These are phyloP conservation scores for Megastigmus dorsalis DNA, from an alignment of 2,888 invertebrate species.

Conservation along the genomic window DNA sequence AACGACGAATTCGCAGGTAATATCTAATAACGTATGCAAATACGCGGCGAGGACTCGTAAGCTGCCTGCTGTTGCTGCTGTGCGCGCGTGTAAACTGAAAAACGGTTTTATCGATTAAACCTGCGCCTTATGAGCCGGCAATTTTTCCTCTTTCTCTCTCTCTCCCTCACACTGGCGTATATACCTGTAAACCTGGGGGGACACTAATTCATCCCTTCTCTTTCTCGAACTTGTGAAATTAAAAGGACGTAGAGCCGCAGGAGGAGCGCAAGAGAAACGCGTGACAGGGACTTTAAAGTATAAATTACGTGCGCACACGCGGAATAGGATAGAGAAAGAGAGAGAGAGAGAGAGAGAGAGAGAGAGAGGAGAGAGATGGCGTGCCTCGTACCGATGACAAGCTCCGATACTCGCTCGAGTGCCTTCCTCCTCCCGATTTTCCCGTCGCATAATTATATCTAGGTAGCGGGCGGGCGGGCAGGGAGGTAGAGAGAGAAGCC, in stretches of 20 bases:
- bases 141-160: constrained; percentile 9
- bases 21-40: too few species aligned
- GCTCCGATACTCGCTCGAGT: constrained; percentile 50
- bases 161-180: too few species aligned
- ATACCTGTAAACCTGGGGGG: not conserved
- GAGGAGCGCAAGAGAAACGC: constrained; percentile 56
- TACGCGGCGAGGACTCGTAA: not conserved
- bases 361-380: constrained; percentile 24
- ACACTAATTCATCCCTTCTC: constrained; percentile 26
- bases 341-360: constrained; percentile 37
- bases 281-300: constrained; percentile 68
- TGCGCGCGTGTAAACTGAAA: not conserved
- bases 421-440: constrained; percentile 34
- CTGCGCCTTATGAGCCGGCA: not conserved
- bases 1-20: too few species aligned
- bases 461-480: not conserved
- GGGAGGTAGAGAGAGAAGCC: not conserved
- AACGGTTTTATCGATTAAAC: constrained; percentile 39
- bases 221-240: constrained; percentile 42
- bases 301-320: constrained; percentile 62
- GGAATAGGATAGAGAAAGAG: too few species aligned
- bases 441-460: constrained; percentile 47
- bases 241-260: not conserved
- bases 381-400: constrained; percentile 51
- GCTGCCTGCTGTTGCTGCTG: not conserved